phyloP scores from a whole-genome alignment of 1,140 invertebrate genomes.

The Dryas iulia region DNA sequence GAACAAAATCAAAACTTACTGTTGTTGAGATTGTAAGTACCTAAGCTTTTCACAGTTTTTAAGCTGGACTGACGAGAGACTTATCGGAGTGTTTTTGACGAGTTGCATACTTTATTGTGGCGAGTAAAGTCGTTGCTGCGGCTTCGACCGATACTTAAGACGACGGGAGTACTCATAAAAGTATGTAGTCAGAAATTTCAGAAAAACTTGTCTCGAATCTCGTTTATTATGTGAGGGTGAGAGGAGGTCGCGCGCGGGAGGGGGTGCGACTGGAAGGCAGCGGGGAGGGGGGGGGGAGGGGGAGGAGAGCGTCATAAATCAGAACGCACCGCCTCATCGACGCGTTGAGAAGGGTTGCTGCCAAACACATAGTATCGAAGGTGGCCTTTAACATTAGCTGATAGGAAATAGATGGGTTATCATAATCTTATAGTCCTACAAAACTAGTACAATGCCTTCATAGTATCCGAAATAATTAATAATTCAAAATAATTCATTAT shows the following conservation, averaged over 20 bases:
- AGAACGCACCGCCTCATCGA: slow-evolving; percentile 32
- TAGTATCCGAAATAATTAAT: no score
- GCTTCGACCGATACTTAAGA: not conserved
- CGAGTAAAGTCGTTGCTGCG: not conserved
- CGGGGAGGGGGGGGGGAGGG: not conserved
- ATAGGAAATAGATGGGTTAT: not conserved
- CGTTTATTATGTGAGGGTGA: slow-evolving; percentile 10
- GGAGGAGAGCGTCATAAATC: slow-evolving; percentile 32
- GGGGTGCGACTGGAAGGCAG: not conserved
- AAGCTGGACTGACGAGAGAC: not conserved
- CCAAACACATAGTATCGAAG: not conserved
- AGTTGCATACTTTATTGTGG: not conserved
- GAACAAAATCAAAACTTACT: not conserved
- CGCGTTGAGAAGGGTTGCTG: slow-evolving; percentile 35
- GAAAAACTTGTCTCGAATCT: slow-evolving; percentile 15
- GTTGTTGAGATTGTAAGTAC: not conserved
- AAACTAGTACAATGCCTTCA: no score
- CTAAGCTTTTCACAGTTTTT: not conserved
- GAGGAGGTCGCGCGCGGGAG: not conserved
- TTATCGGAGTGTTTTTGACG: not conserved
- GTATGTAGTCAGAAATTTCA: slow-evolving; percentile 1
- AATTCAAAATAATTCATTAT: no score
- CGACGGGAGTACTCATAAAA: not conserved
- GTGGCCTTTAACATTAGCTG: not conserved
- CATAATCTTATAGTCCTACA: no score